Conservation (phyloP, 2,113 vertebrate species). For the Martes martes region DNA sequence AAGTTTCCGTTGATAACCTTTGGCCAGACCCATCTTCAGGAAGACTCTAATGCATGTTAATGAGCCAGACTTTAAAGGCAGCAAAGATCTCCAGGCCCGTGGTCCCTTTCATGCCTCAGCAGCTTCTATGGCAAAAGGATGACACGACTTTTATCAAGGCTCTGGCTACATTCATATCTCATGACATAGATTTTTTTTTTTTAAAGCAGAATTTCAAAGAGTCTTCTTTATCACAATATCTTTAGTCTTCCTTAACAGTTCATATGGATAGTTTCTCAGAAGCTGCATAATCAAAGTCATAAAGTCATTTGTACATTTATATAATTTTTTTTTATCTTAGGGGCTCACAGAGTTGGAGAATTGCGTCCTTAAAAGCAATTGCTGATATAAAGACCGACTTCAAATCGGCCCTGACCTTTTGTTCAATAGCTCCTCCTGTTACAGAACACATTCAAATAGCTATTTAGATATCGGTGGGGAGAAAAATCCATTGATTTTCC, state of each 20-base stretch:
- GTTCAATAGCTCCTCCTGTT: constrained; percentile 65
- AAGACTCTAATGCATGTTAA: constrained; percentile 64
- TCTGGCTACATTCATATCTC: constrained; percentile 65
- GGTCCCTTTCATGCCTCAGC: constrained; percentile 63
- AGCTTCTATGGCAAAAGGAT: constrained; percentile 59
- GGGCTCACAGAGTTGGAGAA: constrained; percentile 57
- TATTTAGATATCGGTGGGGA: constrained; percentile 70
- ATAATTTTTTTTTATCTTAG: constrained; percentile 66
- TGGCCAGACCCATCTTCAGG: constrained; percentile 42
- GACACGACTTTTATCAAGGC: constrained; percentile 63
- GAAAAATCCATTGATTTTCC: constrained; percentile 74
- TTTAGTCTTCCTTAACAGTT: constrained; percentile 66
- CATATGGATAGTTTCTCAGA: constrained; percentile 52
- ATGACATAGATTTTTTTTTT: constrained; percentile 69
- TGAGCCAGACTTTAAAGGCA: constrained; percentile 65
- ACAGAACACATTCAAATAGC: constrained; percentile 73
- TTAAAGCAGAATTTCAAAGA: constrained; percentile 68
- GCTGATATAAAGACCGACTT: constrained; percentile 74
- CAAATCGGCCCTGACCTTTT: constrained; percentile 78
- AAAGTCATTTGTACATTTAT: constrained; percentile 68
- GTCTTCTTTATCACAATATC: constrained; percentile 65
- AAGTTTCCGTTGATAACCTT: constrained; percentile 65
- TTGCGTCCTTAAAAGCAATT: constrained; percentile 65
- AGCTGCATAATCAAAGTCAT: constrained; percentile 57
- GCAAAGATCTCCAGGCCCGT: constrained; percentile 58